These are phyloP conservation scores for Phyllopteryx taeniolatus DNA, from an alignment of 2,113 vertebrate species.

Conservation along the genomic window DNA sequence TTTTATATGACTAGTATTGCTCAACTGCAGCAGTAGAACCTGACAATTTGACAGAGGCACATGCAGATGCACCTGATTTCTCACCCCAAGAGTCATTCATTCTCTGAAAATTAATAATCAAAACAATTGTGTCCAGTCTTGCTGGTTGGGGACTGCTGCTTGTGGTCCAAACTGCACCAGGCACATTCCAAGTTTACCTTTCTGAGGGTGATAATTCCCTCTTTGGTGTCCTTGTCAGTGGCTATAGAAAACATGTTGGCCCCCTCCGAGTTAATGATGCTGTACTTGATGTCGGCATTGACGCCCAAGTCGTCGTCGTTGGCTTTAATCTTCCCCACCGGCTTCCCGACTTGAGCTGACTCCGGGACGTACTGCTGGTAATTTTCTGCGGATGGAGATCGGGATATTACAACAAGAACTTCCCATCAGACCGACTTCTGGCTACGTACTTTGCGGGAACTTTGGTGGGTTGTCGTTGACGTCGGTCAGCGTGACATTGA, in stretches of 20 bases:
- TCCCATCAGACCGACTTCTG: too few species aligned
- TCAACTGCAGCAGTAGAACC: too few species aligned
- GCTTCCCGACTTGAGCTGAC: constrained; percentile 90
- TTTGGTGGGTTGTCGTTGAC: constrained; percentile 96
- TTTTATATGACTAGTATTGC: background rate
- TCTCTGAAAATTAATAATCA: too few species aligned
- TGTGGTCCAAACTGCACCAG: background rate
- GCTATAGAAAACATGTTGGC: constrained; percentile 86
- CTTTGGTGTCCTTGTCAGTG: constrained; percentile 87
- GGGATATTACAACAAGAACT: background rate
- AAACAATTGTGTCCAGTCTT: too few species aligned
- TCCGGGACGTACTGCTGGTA: constrained; percentile 96
- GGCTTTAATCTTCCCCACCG: constrained; percentile 96
- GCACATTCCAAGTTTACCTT: constrained; percentile 75
- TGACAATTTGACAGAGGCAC: too few species aligned
- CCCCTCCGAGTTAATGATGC: constrained; percentile 90
- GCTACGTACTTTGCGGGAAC: constrained; percentile 91
- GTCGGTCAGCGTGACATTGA: constrained; percentile 95
- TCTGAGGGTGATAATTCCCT: constrained; percentile 90
- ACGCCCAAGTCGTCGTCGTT: constrained; percentile 89
- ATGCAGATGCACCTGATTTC: too few species aligned
- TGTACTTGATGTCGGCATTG: constrained; percentile 94
- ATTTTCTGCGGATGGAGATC: constrained; percentile 77
- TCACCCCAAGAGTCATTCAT: too few species aligned
- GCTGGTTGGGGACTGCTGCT: too few species aligned